Evolutionary conservation across 2,113 vertebrate genomes (phyloP).

Genomic region (Psammodynastes pulverulentus): DNA sequence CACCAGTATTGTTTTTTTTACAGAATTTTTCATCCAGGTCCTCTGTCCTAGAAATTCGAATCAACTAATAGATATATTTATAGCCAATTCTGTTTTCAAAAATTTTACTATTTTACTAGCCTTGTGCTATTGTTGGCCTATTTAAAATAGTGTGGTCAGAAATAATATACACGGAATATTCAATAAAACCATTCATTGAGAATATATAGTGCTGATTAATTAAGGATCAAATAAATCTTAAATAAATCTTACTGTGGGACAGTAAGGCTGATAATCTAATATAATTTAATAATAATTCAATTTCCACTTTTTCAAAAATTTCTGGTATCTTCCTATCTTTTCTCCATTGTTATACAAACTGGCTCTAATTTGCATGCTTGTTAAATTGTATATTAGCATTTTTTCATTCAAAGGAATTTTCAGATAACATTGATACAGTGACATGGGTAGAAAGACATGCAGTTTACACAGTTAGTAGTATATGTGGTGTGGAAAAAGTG

Average conservation of each 20-base stretch:
- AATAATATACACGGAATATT: background rate
- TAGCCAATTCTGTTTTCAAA: background rate
- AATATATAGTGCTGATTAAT: background rate
- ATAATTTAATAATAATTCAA: background rate
- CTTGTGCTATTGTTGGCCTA: background rate
- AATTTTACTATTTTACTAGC: background rate
- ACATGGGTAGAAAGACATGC: background rate
- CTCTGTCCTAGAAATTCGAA: background rate
- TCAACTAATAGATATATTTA: background rate
- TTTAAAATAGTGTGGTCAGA: background rate
- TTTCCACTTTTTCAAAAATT: slow-evolving; percentile 16
- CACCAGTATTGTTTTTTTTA: background rate
- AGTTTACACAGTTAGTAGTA: slow-evolving; percentile 24
- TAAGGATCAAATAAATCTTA: background rate
- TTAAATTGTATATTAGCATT: slow-evolving; percentile 30
- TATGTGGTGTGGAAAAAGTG: slow-evolving; percentile 3
- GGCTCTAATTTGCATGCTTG: background rate
- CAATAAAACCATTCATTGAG: background rate
- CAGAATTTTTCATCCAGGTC: background rate
- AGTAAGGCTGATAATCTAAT: background rate
- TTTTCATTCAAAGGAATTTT: slow-evolving; percentile 25
- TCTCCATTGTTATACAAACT: slow-evolving; percentile 5
- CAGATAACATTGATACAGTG: background rate
- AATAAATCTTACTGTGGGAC: too few species aligned
- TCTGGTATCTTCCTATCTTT: slow-evolving; percentile 22